These are phyloP conservation scores for Gallinago stenura DNA, from an alignment of 2,797 vertebrate genomes.

Conservation along the genomic window DNA sequence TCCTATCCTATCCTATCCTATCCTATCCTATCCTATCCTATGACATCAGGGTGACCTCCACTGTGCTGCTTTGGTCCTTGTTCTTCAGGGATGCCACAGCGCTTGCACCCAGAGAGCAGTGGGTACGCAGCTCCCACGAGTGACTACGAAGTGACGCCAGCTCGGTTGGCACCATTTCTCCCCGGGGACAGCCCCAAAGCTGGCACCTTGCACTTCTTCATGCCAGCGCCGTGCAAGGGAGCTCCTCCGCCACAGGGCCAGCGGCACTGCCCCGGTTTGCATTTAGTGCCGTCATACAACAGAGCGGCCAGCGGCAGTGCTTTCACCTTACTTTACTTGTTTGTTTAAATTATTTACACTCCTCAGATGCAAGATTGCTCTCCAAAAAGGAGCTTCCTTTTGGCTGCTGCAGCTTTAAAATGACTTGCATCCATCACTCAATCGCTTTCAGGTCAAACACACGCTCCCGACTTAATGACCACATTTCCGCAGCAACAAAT, in stretches of 20 bases:
- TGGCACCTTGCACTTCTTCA: not conserved
- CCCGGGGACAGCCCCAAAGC: not conserved
- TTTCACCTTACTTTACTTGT: slow-evolving; percentile 59
- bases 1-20: too few relatives aligned
- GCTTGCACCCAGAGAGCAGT: rapidly evolving
- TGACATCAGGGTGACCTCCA: not conserved
- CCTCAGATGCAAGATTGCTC: slow-evolving; percentile 67
- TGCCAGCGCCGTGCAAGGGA: rapidly evolving
- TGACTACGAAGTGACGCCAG: not conserved
- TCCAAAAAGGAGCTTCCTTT: slow-evolving; percentile 66
- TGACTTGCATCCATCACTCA: slow-evolving; percentile 80
- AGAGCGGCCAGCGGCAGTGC: not conserved
- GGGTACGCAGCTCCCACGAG: rapidly evolving
- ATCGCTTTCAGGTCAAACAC: slow-evolving; percentile 76
- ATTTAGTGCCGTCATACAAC: not conserved
- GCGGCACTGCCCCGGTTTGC: not conserved
- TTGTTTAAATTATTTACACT: slow-evolving; percentile 78
- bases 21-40: too few relatives aligned
- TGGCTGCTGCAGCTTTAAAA: slow-evolving; percentile 76
- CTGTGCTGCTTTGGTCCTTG: rapidly evolving
- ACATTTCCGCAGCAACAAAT: slow-evolving; percentile 76
- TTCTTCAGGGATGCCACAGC: not conserved
- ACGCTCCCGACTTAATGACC: slow-evolving; percentile 76
- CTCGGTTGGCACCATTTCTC: not conserved
- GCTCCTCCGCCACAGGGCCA: not conserved